phyloP scores from a whole-genome alignment of 2,113 vertebrate species.

The Monopterus albus region DNA sequence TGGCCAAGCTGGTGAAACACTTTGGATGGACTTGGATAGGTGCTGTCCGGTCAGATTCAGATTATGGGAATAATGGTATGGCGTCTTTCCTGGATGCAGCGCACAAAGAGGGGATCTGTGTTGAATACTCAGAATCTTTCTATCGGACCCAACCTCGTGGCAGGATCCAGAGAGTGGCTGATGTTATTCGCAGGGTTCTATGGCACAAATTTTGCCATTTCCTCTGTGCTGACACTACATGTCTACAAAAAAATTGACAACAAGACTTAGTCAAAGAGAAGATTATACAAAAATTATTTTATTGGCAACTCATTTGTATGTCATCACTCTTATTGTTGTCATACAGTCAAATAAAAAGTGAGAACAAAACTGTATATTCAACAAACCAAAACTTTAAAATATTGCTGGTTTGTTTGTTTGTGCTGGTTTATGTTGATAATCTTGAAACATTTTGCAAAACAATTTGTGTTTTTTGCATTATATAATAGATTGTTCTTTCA shows the following conservation, averaged over 20 bases:
- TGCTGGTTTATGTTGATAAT: neutral
- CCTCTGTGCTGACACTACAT: neutral
- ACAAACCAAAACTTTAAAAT: too few relatives aligned
- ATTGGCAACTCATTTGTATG: too few relatives aligned
- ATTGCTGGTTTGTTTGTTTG: too few relatives aligned
- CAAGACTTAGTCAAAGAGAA: too few relatives aligned
- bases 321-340: too few relatives aligned
- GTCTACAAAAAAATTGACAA: neutral
- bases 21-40: conserved; percentile 85
- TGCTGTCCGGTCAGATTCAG: conserved; percentile 76
- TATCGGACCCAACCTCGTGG: conserved; percentile 58
- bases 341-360: too few relatives aligned
- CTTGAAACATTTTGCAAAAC: neutral
- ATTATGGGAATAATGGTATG: conserved; percentile 82
- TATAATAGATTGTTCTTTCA: neutral
- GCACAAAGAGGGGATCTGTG: conserved; percentile 72
- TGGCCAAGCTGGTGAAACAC: conserved; percentile 75
- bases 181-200: conserved; percentile 71
- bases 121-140: conserved; percentile 74
- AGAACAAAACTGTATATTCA: too few relatives aligned
- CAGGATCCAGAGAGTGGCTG: conserved; percentile 67
- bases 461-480: neutral
- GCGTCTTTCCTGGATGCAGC: conserved; percentile 71
- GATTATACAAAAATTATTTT: too few relatives aligned
- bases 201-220: neutral